These are phyloP conservation scores for Dynastes hyllus DNA, from an alignment of 2,888 invertebrate species.

Conservation along the genomic window DNA sequence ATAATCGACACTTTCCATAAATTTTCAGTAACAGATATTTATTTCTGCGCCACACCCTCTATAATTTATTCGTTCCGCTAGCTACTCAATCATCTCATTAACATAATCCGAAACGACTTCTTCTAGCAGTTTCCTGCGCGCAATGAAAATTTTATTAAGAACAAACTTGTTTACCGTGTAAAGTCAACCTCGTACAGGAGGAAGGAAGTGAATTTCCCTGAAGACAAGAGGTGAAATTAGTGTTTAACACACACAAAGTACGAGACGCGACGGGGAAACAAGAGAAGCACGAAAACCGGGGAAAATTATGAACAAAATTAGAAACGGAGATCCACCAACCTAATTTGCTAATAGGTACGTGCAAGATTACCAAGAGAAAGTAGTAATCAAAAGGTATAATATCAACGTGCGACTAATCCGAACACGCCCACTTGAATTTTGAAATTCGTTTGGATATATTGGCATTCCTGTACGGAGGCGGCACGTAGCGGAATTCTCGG, in stretches of 20 bases:
- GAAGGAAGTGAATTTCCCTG: constrained; percentile 55
- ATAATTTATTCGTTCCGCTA: too few species aligned
- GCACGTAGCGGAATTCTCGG: constrained; percentile 66
- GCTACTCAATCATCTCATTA: neutral
- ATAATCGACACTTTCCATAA: too few species aligned
- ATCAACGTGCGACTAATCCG: constrained; percentile 7
- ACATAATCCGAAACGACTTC: constrained; percentile 18
- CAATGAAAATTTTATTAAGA: constrained; percentile 53
- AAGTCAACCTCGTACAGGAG: constrained; percentile 49
- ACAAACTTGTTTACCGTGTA: constrained; percentile 55
- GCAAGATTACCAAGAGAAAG: neutral
- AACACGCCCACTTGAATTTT: constrained; percentile 14
- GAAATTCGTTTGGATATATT: constrained; percentile 14
- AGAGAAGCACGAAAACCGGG: neutral
- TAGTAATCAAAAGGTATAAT: neutral
- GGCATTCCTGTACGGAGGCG: constrained; percentile 65
- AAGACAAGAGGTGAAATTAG: constrained; percentile 55
- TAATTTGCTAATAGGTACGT: neutral
- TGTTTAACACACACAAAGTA: constrained; percentile 25
- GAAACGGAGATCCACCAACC: neutral
- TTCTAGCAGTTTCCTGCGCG: constrained; percentile 17
- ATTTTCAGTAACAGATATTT: too few species aligned
- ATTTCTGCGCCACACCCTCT: too few species aligned
- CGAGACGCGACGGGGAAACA: constrained; percentile 8
- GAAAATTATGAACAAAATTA: constrained; percentile 31